phyloP scores from a whole-genome alignment of 2,888 invertebrate species.

The Galeruca laticollis region DNA sequence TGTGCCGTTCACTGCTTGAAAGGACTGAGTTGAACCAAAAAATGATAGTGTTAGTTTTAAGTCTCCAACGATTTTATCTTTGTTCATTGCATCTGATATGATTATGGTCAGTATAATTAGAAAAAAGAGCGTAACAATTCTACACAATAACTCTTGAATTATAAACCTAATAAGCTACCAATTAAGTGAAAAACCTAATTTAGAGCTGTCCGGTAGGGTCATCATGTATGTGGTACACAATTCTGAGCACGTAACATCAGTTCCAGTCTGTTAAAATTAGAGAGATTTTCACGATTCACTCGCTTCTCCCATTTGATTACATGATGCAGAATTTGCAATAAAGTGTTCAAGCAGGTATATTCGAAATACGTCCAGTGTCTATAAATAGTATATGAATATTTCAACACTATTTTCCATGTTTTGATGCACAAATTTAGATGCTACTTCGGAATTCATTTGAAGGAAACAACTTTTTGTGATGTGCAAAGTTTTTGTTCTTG shows the following conservation, averaged over 20 bases:
- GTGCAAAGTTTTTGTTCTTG: too few species aligned
- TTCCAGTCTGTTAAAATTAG: conserved; percentile 51
- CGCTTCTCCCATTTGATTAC: conserved; percentile 40
- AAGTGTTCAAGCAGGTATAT: too few species aligned
- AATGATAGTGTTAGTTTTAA: too few species aligned
- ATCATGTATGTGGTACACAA: conserved; percentile 32
- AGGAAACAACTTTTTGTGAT: too few species aligned
- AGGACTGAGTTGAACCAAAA: too few species aligned
- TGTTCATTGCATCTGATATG: too few species aligned
- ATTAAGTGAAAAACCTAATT: conserved; percentile 32
- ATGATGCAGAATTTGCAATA: conserved; percentile 43
- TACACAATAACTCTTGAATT: background rate
- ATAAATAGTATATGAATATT: too few species aligned
- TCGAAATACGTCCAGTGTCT: too few species aligned
- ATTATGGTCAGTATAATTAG: background rate
- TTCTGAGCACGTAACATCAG: conserved; percentile 49
- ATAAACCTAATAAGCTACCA: conserved; percentile 13
- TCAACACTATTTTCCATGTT: too few species aligned
- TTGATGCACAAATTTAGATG: too few species aligned
- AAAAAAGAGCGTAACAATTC: background rate
- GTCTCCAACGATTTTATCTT: background rate
- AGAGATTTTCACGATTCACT: conserved; percentile 43
- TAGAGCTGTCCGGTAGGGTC: conserved; percentile 20
- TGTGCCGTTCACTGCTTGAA: too few species aligned
- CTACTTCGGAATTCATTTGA: too few species aligned